phyloP scores from a whole-genome alignment of 1,140 invertebrate genomes.

The Rhysida immarginata region DNA sequence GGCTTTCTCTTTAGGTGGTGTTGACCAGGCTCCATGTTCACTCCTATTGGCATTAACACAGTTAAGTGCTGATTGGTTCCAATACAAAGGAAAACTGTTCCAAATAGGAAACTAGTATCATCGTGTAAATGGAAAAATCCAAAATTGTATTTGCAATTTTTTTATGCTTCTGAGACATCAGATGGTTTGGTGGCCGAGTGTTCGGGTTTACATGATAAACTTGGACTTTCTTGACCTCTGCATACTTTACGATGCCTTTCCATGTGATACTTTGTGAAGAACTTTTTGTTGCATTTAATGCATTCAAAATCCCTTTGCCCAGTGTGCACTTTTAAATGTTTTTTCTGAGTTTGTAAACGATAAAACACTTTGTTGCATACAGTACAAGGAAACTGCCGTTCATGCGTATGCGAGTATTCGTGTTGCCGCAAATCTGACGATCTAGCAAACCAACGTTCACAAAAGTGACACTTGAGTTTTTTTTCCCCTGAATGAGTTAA shows the following conservation, averaged over 20 bases:
- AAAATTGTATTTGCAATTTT: no score
- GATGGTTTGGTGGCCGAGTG: no score
- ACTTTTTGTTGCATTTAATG: neutral
- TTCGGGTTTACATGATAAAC: no score
- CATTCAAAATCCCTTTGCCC: slow-evolving; percentile 1
- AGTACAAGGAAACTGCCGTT: neutral
- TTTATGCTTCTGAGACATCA: no score
- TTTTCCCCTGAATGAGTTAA: slow-evolving; percentile 11
- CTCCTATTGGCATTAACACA: no score
- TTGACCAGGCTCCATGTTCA: no score
- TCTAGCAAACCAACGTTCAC: slow-evolving; percentile 5
- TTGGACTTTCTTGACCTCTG: no score
- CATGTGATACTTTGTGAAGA: slow-evolving; percentile 4
- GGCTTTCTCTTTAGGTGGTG: no score
- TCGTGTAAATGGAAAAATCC: no score
- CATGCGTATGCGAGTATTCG: neutral
- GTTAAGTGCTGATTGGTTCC: no score
- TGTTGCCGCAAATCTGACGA: slow-evolving; percentile 2
- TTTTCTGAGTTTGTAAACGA: slow-evolving; percentile 3
- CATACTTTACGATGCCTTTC: slow-evolving; percentile 2
- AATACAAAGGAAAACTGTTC: no score
- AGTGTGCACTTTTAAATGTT: slow-evolving; percentile 4
- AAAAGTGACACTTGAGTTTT: slow-evolving; percentile 6
- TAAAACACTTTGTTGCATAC: slow-evolving; percentile 1
- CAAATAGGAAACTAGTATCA: no score